These are phyloP conservation scores for Tetranychus truncatus DNA, from an alignment of 2,888 invertebrate genomes.

Conservation along the genomic window DNA sequence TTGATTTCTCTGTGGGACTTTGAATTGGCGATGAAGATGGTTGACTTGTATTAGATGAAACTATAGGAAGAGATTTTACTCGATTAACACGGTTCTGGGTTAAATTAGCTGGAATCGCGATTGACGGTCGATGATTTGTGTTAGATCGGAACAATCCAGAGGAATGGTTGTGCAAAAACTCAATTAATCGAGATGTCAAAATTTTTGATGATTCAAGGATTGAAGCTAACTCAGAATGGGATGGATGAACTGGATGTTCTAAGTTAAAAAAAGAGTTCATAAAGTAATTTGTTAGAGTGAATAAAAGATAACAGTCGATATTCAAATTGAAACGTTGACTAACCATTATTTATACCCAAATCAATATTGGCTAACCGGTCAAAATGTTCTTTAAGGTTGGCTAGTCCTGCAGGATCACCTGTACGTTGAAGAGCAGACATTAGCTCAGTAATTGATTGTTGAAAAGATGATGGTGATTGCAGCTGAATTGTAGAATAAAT, in stretches of 20 bases:
- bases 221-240: constrained; percentile 13
- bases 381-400: constrained; percentile 54
- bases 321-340: not conserved
- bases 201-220: constrained; percentile 17
- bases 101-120: not conserved
- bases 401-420: constrained; percentile 63
- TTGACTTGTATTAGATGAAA: not conserved
- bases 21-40: not conserved
- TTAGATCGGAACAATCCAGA: not conserved
- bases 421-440: constrained; percentile 74
- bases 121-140: not conserved
- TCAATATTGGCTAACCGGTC: constrained; percentile 71
- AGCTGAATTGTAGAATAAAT: constrained; percentile 37
- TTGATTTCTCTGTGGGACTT: not conserved
- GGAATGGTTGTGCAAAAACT: constrained; percentile 8
- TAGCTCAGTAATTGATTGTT: constrained; percentile 66
- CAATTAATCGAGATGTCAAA: constrained; percentile 13
- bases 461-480: constrained; percentile 80
- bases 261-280: not conserved
- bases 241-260: constrained; percentile 16
- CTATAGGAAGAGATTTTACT: not conserved
- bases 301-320: not conserved
- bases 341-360: constrained; percentile 49
- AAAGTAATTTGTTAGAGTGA: too few species aligned
- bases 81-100: not conserved